phyloP scores from a whole-genome alignment of 2,113 vertebrate genomes.

The Lepidothrix coronata region DNA sequence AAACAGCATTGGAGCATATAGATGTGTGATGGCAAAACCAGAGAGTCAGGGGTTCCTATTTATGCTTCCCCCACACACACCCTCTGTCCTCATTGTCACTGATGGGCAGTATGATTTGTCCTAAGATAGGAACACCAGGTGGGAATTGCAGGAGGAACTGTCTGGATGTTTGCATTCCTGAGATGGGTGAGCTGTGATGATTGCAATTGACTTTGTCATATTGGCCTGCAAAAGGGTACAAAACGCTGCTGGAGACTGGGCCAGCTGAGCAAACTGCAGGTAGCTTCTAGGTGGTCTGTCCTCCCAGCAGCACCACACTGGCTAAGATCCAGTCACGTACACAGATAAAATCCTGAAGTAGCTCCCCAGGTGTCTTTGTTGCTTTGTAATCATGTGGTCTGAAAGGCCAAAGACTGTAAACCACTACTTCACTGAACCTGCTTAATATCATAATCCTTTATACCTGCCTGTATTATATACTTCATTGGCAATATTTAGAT shows the following conservation, averaged over 20 bases:
- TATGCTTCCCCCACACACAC: accelerated
- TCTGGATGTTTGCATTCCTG: neutral
- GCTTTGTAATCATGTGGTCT: neutral
- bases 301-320: neutral
- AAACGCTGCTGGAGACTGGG: neutral
- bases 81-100: too few relatives aligned
- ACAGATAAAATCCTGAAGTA: neutral
- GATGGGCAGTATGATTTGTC: neutral
- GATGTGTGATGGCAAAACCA: neutral
- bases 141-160: neutral
- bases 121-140: neutral
- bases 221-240: neutral
- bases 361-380: neutral
- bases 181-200: too few relatives aligned
- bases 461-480: neutral
- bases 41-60: neutral
- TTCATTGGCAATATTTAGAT: neutral
- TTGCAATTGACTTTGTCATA: neutral
- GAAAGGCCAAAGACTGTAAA: neutral
- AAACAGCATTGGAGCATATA: neutral
- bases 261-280: neutral
- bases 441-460: neutral
- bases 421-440: accelerated
- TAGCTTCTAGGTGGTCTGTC: neutral
- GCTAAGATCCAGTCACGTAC: neutral